A percentile compares a stretch with the other conserved stretches of the same genome.
These are phyloP conservation scores for Chamaetylas fuelleborni DNA, from an alignment of 2,113 vertebrate species.

Conservation along the genomic window DNA sequence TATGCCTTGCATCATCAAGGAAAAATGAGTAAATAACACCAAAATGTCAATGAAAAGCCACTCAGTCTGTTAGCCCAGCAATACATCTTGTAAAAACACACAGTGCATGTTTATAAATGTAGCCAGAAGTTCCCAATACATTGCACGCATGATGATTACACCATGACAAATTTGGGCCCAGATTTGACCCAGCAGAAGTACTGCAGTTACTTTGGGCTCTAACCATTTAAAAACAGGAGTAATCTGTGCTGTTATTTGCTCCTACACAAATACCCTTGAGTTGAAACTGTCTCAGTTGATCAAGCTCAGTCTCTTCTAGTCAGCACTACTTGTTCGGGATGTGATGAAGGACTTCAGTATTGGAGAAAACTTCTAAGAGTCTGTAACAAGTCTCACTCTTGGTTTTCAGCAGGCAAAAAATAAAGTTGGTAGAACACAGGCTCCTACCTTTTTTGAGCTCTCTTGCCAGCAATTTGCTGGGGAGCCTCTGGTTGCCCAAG, in stretches of 20 bases:
- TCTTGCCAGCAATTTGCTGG: not conserved
- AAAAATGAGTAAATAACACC: constrained; percentile 36
- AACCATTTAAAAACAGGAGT: not conserved
- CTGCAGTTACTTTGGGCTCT: not conserved
- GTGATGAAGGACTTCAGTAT: not conserved
- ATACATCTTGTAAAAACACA: not conserved
- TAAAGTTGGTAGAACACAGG: not conserved
- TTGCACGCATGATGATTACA: not conserved
- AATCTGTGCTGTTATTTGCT: not conserved
- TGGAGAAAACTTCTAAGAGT: not conserved
- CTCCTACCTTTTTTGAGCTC: not conserved
- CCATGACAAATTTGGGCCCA: not conserved
- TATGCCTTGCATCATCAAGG: constrained; percentile 34
- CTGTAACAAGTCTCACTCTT: not conserved
- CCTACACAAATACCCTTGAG: not conserved
- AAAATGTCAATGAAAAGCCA: constrained; percentile 34
- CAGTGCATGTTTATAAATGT: not conserved
- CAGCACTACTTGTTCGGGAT: not conserved
- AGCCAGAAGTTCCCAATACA: not conserved
- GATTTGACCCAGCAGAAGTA: not conserved
- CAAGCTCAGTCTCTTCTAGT: not conserved
- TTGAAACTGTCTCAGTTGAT: not conserved
- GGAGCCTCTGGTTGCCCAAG: not conserved
- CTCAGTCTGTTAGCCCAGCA: not conserved
- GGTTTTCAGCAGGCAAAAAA: not conserved